These are phyloP conservation scores for Scaptomyza cyrtandrae DNA, from an alignment of 2,888 invertebrate genomes.

Conservation along the genomic window DNA sequence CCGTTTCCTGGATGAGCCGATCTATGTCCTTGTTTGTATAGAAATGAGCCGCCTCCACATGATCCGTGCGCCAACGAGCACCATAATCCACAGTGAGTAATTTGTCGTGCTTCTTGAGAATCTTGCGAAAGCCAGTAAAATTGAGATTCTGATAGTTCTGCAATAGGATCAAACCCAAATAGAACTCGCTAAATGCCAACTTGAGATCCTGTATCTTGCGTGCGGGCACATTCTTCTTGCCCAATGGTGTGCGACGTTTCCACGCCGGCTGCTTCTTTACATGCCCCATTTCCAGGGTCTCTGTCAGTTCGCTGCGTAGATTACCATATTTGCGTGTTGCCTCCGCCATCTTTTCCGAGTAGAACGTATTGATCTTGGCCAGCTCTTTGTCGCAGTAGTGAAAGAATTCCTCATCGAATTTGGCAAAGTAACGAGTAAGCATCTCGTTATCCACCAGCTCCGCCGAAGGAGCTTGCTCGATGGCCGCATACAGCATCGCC, in stretches of 20 bases:
- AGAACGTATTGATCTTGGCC: slow-evolving; percentile 95
- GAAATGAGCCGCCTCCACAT: slow-evolving; percentile 93
- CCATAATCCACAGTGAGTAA: slow-evolving; percentile 89
- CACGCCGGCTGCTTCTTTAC: slow-evolving; percentile 83
- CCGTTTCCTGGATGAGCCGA: slow-evolving; percentile 90
- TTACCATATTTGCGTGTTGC: slow-evolving; percentile 92
- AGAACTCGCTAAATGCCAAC: slow-evolving; percentile 95
- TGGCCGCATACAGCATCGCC: slow-evolving; percentile 91
- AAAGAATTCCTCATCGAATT: slow-evolving; percentile 94
- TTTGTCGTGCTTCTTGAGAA: slow-evolving; percentile 96
- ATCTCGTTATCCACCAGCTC: slow-evolving; percentile 90
- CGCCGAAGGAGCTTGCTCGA: slow-evolving; percentile 91
- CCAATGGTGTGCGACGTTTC: slow-evolving; percentile 83
- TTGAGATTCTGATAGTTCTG: slow-evolving; percentile 96
- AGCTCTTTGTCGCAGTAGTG: slow-evolving; percentile 93
- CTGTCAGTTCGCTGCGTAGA: slow-evolving; percentile 89
- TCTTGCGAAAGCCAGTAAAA: slow-evolving; percentile 95
- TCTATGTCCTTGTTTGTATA: slow-evolving; percentile 94
- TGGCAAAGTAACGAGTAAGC: slow-evolving; percentile 89
- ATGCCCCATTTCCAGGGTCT: slow-evolving; percentile 84
- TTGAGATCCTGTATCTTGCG: slow-evolving; percentile 92
- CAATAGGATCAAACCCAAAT: slow-evolving; percentile 92
- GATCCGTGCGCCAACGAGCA: slow-evolving; percentile 90
- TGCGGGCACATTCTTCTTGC: slow-evolving; percentile 86
- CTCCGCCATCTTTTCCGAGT: slow-evolving; percentile 95